Evolutionary conservation across 2,797 vertebrate genomes (phyloP).

Genomic region (Alauda arvensis): DNA sequence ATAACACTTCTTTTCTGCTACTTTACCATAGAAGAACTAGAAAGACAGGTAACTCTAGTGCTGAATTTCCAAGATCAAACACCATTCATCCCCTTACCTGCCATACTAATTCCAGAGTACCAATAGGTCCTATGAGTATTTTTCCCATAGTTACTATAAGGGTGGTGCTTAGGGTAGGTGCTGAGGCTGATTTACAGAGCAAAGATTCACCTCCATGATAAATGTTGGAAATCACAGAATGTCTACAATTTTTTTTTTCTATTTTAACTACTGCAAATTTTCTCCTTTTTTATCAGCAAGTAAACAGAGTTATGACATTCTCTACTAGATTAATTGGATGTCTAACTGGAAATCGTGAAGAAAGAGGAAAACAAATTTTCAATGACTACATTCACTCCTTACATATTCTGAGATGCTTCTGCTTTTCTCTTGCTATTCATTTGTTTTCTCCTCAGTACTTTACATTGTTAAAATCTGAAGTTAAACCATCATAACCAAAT

Average conservation of each 20-base stretch:
- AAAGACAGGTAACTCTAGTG: not conserved
- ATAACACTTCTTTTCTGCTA: not conserved
- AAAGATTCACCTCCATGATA: not conserved
- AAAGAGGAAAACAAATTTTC: not conserved
- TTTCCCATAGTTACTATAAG: not conserved
- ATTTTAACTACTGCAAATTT: not conserved
- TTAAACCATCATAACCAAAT: not conserved
- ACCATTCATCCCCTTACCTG: not conserved
- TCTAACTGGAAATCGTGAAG: not conserved
- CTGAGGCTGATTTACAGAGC: not conserved
- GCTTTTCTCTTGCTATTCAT: not conserved
- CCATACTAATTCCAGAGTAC: not conserved
- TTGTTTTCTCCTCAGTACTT: not conserved
- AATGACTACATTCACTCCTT: not conserved
- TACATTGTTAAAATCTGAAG: not conserved
- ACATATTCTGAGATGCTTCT: not conserved
- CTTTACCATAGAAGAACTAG: not conserved
- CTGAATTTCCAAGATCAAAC: not conserved
- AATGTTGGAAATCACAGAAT: not conserved
- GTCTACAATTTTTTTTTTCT: not conserved
- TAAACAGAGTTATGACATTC: not conserved
- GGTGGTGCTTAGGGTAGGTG: not conserved
- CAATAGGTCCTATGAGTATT: not conserved
- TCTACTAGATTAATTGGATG: not conserved
- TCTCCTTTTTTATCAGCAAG: not conserved